A percentile compares a stretch with the other conserved stretches of the same genome.
Evolutionary conservation across 2,888 invertebrate species (phyloP).

Genomic region (Yponomeuta sedellus): DNA sequence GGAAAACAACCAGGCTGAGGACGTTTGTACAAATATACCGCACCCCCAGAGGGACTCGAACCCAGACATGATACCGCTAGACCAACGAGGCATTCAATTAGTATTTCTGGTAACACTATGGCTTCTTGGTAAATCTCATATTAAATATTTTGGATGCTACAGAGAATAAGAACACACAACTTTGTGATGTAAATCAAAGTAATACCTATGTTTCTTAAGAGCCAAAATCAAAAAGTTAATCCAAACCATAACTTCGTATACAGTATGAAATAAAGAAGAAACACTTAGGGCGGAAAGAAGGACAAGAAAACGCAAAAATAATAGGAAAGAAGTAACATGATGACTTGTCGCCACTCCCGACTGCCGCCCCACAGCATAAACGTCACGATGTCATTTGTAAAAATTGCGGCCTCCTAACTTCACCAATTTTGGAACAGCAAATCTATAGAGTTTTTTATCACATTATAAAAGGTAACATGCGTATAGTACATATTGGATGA

Average conservation of each 20-base stretch:
- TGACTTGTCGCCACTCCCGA: slow-evolving; percentile 69
- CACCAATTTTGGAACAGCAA: slow-evolving; percentile 58
- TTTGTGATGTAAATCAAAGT: not conserved
- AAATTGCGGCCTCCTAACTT: slow-evolving; percentile 73
- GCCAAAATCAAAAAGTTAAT: not conserved
- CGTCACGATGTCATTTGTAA: slow-evolving; percentile 76
- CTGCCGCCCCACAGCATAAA: slow-evolving; percentile 68
- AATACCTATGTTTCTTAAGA: not conserved
- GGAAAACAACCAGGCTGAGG: too few species aligned
- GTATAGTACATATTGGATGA: too few species aligned
- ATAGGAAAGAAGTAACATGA: slow-evolving; percentile 74
- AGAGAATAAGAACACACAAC: slow-evolving; percentile 25
- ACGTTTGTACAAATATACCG: too few species aligned
- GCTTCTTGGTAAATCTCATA: slow-evolving; percentile 24
- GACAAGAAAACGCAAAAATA: slow-evolving; percentile 57
- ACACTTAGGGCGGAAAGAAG: slow-evolving; percentile 46
- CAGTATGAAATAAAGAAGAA: slow-evolving; percentile 36
- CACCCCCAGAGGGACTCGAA: too few species aligned
- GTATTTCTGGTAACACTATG: slow-evolving; percentile 31
- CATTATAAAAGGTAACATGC: too few species aligned
- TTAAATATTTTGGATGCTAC: slow-evolving; percentile 13
- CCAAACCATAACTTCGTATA: not conserved
- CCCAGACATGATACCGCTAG: too few species aligned
- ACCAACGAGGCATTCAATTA: too few species aligned
- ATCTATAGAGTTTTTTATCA: slow-evolving; percentile 32